Evolutionary conservation across 2,888 invertebrate genomes (phyloP).

Genomic region (Cremastinae sp.): DNA sequence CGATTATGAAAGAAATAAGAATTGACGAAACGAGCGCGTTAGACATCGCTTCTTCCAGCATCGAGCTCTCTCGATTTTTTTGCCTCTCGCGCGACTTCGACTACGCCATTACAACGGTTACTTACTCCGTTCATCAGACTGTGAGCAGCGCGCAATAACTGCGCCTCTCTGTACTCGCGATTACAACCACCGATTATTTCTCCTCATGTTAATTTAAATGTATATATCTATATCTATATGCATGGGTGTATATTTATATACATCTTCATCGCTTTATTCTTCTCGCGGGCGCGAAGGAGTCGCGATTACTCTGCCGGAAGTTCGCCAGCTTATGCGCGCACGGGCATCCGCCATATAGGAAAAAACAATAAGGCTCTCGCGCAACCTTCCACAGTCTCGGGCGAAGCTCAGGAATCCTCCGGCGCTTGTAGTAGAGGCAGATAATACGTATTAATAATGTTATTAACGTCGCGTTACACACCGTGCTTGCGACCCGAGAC

Average conservation of each 20-base stretch:
- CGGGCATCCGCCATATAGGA: slow-evolving; percentile 37
- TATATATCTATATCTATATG: slow-evolving; percentile 8
- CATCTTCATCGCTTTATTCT: slow-evolving; percentile 27
- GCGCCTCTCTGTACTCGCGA: neutral
- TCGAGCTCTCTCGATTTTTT: neutral
- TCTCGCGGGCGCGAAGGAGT: too few species aligned
- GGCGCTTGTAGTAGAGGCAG: too few species aligned
- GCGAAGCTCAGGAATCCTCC: neutral
- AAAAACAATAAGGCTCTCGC: slow-evolving; percentile 19
- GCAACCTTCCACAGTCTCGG: slow-evolving; percentile 18
- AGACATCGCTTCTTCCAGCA: too few species aligned
- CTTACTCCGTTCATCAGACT: slow-evolving; percentile 34
- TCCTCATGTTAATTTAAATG: slow-evolving; percentile 7
- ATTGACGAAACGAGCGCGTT: too few species aligned
- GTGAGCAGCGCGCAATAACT: neutral
- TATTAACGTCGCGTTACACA: slow-evolving; percentile 13
- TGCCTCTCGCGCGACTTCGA: neutral
- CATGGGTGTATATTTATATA: slow-evolving; percentile 11
- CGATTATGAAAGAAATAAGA: too few species aligned
- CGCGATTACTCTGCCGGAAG: slow-evolving; percentile 42
- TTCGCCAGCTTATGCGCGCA: neutral
- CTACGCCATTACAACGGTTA: slow-evolving; percentile 31
- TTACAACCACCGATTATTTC: slow-evolving; percentile 20
- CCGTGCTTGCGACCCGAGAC: slow-evolving; percentile 28
- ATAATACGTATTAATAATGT: slow-evolving; percentile 40